A percentile compares a stretch with the other conserved stretches of the same genome.
These are phyloP conservation scores for Dromiciops gliroides DNA, from an alignment of 2,113 vertebrate species.

Conservation along the genomic window DNA sequence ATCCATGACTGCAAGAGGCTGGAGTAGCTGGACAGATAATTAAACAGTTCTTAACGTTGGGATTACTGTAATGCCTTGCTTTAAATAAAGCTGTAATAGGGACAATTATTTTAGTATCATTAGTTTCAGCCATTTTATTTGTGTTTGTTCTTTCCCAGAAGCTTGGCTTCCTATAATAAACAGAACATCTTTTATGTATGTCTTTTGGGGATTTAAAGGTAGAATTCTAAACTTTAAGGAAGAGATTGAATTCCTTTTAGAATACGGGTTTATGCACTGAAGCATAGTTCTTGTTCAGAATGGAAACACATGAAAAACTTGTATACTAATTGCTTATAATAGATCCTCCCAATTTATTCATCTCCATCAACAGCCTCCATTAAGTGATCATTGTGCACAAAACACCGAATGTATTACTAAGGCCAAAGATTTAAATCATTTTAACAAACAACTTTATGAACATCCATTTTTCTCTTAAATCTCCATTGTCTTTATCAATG, in stretches of 20 bases:
- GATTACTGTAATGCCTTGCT: background rate
- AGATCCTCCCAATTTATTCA: conserved; percentile 21
- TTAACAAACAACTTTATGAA: background rate
- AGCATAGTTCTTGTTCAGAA: background rate
- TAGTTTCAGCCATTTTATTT: background rate
- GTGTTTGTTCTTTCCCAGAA: conserved; percentile 15
- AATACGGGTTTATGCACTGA: background rate
- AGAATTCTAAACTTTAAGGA: conserved; percentile 5
- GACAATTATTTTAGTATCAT: background rate
- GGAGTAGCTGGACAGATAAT: background rate
- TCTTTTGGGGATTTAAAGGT: conserved; percentile 12
- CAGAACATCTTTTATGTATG: background rate
- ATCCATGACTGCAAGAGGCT: background rate
- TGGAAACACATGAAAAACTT: background rate
- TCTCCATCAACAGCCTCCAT: background rate
- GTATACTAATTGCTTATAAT: background rate
- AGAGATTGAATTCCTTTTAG: background rate
- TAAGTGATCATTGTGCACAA: conserved; percentile 8
- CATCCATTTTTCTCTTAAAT: background rate
- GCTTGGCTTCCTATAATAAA: conserved; percentile 17
- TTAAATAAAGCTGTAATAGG: conserved; percentile 10
- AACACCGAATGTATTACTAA: background rate
- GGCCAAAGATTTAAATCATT: background rate
- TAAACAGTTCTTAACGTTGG: background rate
- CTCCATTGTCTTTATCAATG: background rate